These are phyloP conservation scores for Hylaeus anthracinus DNA, from an alignment of 1,140 invertebrate species.

Conservation along the genomic window DNA sequence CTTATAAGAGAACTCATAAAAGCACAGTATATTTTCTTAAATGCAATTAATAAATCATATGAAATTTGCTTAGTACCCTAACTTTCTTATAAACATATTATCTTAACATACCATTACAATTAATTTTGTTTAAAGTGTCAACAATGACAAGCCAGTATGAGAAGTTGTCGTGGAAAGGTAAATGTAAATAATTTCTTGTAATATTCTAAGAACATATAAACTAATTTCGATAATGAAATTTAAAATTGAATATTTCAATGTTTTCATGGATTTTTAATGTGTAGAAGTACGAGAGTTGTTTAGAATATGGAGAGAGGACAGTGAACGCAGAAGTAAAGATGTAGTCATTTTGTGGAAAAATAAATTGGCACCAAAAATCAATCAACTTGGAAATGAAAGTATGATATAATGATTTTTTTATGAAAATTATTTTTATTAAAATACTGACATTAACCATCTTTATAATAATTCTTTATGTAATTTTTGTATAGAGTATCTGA, in stretches of 20 bases:
- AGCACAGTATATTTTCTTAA: neutral
- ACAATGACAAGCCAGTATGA: constrained; percentile 80
- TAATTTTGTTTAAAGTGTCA: constrained; percentile 5
- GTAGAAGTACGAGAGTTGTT: constrained; percentile 91
- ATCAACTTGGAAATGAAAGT: constrained; percentile 96
- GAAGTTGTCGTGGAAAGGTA: constrained; percentile 81
- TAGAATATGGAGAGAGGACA: constrained; percentile 95
- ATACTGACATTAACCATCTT: neutral
- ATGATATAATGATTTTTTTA: constrained; percentile 68
- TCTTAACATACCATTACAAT: neutral
- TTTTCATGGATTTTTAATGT: constrained; percentile 43
- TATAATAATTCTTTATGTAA: constrained; percentile 43
- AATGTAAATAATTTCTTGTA: constrained; percentile 53
- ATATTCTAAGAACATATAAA: neutral
- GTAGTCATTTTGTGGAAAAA: constrained; percentile 93
- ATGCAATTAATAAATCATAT: neutral
- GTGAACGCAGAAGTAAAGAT: constrained; percentile 93
- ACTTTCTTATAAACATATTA: neutral
- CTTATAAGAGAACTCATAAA: neutral
- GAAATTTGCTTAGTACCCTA: neutral
- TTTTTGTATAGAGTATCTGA: constrained; percentile 87
- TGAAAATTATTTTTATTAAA: constrained; percentile 27
- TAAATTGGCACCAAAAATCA: constrained; percentile 86
- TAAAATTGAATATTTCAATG: constrained; percentile 2
- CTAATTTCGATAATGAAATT: constrained; percentile 6